A percentile compares a stretch with the other conserved stretches of the same genome.
Conservation (phyloP, 2,888 invertebrate genomes). For the Epinotia brunnichana region DNA sequence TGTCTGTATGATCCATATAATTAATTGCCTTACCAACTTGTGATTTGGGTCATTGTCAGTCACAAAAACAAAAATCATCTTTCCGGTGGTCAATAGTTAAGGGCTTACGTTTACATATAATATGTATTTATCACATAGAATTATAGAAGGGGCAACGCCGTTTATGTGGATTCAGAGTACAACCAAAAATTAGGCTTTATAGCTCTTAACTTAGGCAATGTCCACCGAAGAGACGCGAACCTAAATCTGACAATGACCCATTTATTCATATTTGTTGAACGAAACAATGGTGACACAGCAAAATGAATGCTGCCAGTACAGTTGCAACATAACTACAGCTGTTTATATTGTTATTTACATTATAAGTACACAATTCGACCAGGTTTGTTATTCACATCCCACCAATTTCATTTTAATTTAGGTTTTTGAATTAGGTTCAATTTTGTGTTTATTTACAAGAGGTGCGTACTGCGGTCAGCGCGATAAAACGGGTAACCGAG, state of each 20-base stretch:
- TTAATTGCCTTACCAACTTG: conserved; percentile 13
- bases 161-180: no score
- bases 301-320: conserved; percentile 24
- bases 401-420: conserved; percentile 9
- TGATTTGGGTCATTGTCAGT: no score
- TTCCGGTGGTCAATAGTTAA: no score
- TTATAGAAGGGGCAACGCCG: no score
- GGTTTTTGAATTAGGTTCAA: conserved; percentile 50
- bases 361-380: background rate
- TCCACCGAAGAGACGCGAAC: no score
- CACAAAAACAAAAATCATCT: no score
- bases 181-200: no score
- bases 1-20: background rate
- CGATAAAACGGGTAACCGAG: conserved; percentile 45
- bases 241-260: no score
- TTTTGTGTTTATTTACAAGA: conserved; percentile 61
- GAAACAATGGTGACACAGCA: conserved; percentile 28
- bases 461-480: conserved; percentile 52
- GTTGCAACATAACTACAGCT: conserved; percentile 24
- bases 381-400: conserved; percentile 33
- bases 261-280: background rate
- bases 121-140: no score
- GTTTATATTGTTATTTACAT: conserved; percentile 29
- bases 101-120: no score
- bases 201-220: no score